Conservation (phyloP, 2,113 vertebrate genomes). For the Rhynchomys soricoides region DNA sequence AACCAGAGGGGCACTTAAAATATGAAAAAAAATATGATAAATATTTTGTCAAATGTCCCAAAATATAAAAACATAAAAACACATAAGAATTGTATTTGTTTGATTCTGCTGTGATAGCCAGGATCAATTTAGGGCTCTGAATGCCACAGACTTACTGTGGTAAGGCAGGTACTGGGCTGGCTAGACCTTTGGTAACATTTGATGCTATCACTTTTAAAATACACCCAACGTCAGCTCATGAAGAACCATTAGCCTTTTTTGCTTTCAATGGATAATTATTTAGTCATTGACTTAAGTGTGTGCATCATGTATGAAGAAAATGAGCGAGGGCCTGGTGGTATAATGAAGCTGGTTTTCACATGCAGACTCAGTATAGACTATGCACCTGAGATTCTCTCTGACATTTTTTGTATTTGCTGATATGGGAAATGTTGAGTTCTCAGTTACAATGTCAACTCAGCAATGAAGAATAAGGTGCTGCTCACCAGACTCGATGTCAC, state of each 20-base stretch:
- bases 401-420: constrained; percentile 11
- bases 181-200: neutral
- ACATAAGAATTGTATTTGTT: neutral
- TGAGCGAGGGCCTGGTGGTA: neutral
- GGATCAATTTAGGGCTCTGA: accelerated
- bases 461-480: neutral
- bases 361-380: neutral
- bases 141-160: neutral
- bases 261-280: neutral
- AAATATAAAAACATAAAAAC: neutral
- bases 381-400: neutral
- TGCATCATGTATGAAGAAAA: neutral
- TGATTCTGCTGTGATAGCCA: neutral
- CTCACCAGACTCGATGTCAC: constrained; percentile 67
- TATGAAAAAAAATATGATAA: neutral
- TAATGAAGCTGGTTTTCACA: constrained; percentile 3
- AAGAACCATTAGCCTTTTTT: neutral
- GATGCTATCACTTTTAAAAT: constrained; percentile 15
- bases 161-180: neutral
- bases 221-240: neutral
- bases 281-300: neutral
- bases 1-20: neutral
- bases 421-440: neutral
- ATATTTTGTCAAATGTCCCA: neutral
- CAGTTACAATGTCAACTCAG: constrained; percentile 17